Conservation (phyloP, 2,113 vertebrate species). For the Cottus gobio region DNA sequence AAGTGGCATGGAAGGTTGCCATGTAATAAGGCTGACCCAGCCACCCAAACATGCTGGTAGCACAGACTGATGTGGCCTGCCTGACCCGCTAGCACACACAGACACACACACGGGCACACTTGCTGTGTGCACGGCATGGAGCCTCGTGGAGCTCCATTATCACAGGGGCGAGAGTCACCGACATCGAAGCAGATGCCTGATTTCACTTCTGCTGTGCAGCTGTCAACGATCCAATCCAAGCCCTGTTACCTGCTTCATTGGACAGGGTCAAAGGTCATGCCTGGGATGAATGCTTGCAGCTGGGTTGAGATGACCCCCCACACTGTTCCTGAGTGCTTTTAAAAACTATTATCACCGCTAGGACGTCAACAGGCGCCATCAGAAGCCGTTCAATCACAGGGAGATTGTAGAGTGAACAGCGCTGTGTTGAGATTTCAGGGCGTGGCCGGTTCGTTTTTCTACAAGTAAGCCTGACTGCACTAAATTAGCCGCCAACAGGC, state of each 20-base stretch:
- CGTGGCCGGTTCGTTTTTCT: constrained; percentile 15
- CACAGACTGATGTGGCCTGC: constrained; percentile 39
- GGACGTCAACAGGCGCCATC: constrained; percentile 48
- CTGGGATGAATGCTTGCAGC: constrained; percentile 46
- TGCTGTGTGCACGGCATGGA: constrained; percentile 26
- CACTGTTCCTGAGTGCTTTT: constrained; percentile 61
- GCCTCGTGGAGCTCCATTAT: constrained; percentile 60
- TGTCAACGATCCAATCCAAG: constrained; percentile 75
- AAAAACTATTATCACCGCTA: constrained; percentile 72
- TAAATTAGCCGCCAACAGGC: constrained; percentile 45
- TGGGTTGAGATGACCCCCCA: constrained; percentile 47
- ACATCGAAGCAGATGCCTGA: constrained; percentile 72
- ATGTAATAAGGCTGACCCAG: constrained; percentile 45
- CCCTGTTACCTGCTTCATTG: constrained; percentile 81
- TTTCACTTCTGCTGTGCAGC: constrained; percentile 70
- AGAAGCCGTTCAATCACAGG: constrained; percentile 42
- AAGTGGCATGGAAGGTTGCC: constrained; percentile 37
- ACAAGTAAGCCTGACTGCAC: constrained; percentile 12
- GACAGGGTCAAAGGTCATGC: constrained; percentile 70
- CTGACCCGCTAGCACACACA: no score
- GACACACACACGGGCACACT: constrained; percentile 13
- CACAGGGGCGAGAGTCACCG: constrained; percentile 59
- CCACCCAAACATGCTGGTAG: constrained; percentile 61
- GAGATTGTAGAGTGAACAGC: constrained; percentile 6
- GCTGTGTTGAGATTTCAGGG: constrained; percentile 37